Conservation (phyloP, 2,888 invertebrate genomes). For the Caenorhabditis sp. region DNA sequence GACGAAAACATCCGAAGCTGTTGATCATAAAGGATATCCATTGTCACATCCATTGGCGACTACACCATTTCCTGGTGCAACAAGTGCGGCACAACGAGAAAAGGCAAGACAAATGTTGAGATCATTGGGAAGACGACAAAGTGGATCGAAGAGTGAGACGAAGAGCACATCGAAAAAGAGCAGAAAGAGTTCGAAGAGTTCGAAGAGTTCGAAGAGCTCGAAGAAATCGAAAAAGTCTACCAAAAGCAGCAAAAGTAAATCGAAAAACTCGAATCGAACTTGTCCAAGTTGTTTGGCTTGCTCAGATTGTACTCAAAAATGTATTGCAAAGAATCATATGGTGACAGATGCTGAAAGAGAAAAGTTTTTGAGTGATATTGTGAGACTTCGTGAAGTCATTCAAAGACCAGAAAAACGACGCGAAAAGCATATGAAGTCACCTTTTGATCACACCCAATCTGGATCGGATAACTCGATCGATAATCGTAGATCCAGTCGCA, state of each 20-base stretch:
- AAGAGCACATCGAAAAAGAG: not conserved
- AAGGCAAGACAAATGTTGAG: slow-evolving; percentile 23
- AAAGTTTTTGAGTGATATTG: not conserved
- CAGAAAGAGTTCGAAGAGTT: slow-evolving; percentile 8
- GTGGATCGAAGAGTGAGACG: no score
- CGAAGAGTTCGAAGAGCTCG: no score
- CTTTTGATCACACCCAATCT: not conserved
- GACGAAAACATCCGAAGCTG: not conserved
- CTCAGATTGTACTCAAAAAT: not conserved
- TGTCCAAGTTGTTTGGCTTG: not conserved
- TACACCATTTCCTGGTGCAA: slow-evolving; percentile 22
- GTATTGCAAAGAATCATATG: not conserved
- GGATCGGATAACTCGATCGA: not conserved
- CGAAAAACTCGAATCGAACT: not conserved
- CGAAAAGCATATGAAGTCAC: not conserved
- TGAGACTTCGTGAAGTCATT: not conserved
- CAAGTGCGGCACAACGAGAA: slow-evolving; percentile 13
- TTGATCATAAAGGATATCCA: slow-evolving; percentile 5
- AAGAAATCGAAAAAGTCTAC: not conserved
- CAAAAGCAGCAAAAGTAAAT: not conserved
- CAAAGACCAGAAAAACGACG: not conserved
- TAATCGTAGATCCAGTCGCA: no score
- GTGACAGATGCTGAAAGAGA: not conserved
- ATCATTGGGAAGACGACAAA: slow-evolving; percentile 6
- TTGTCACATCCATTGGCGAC: slow-evolving; percentile 26